These are phyloP conservation scores for Prietella phreatophila DNA, from an alignment of 2,113 vertebrate species.

Conservation along the genomic window DNA sequence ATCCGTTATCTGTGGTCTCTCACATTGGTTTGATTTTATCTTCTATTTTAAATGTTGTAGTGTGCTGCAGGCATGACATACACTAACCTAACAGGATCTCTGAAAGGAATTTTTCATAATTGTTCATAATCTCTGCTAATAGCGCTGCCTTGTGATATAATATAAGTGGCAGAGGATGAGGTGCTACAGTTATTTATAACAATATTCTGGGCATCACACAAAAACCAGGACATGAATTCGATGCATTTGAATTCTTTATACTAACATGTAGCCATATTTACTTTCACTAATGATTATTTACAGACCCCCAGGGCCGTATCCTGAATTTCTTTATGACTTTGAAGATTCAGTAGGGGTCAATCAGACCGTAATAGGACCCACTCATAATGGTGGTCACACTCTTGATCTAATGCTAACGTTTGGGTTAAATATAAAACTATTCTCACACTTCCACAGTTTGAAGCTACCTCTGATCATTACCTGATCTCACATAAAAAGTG, in stretches of 20 bases:
- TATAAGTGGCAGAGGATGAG: background rate
- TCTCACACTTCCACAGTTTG: background rate
- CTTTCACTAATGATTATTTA: background rate
- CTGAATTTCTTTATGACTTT: background rate
- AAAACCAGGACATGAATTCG: background rate
- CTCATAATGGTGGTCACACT: too few relatives aligned
- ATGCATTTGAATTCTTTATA: background rate
- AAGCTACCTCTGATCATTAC: background rate
- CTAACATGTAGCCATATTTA: background rate
- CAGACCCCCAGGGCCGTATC: background rate
- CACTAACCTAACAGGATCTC: background rate
- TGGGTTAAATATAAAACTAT: background rate
- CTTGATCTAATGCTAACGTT: too few relatives aligned
- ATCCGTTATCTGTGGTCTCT: background rate
- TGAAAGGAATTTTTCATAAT: background rate
- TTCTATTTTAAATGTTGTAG: background rate
- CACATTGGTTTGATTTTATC: background rate
- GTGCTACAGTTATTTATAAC: background rate
- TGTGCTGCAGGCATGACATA: background rate
- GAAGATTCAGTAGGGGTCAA: background rate
- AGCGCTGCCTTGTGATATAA: slow-evolving; percentile 2
- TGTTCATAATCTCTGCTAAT: slow-evolving; percentile 6
- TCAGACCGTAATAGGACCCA: background rate
- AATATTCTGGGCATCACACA: background rate
- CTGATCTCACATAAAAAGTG: background rate